Evolutionary conservation across 2,797 vertebrate species (phyloP).

Genomic region (Taeniopygia guttata): DNA sequence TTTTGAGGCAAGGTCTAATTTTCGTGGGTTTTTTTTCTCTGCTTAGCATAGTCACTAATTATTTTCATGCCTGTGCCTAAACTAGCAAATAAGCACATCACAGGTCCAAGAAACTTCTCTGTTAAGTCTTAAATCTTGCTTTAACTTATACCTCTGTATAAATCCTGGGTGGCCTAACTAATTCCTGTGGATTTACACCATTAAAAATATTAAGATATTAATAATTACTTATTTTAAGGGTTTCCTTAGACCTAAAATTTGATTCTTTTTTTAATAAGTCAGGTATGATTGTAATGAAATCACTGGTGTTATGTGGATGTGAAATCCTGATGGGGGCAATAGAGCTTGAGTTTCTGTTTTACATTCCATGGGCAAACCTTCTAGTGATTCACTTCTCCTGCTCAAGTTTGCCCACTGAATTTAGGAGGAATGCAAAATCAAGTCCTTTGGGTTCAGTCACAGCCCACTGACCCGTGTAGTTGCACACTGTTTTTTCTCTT

Average conservation of each 20-base stretch:
- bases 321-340: background rate
- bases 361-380: background rate
- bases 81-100: background rate
- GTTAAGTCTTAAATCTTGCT: background rate
- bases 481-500: background rate
- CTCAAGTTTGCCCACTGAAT: background rate
- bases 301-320: background rate
- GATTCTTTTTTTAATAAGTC: background rate
- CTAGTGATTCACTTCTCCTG: background rate
- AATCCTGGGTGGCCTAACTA: background rate
- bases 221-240: slow-evolving; percentile 1
- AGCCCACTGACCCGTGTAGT: background rate
- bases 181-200: background rate
- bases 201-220: background rate
- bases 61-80: background rate
- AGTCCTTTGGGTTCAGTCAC: slow-evolving; percentile 13
- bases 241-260: background rate
- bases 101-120: background rate
- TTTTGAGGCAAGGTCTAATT: background rate
- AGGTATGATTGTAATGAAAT: background rate
- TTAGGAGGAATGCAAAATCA: background rate
- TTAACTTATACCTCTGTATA: background rate
- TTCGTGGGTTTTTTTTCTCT: background rate
- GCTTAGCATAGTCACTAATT: background rate
- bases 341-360: background rate